Evolutionary conservation across 2,888 invertebrate genomes (phyloP).

Genomic region (Panopea generosa): DNA sequence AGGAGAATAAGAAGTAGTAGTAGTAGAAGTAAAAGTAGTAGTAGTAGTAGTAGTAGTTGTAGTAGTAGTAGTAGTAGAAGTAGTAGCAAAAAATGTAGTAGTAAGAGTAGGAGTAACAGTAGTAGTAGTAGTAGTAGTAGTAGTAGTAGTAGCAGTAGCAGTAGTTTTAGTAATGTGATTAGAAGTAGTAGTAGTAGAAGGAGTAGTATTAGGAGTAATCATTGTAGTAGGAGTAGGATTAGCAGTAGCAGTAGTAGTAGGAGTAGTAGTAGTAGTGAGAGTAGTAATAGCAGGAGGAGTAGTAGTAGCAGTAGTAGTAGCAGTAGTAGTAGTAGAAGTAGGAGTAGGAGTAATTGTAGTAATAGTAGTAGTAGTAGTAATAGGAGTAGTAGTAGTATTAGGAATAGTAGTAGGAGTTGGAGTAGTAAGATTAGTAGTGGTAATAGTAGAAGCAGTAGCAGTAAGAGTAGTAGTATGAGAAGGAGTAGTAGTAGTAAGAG

Average conservation of each 20-base stretch:
- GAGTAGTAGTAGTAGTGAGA: not conserved
- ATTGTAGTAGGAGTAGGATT: not conserved
- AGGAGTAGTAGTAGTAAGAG: slow-evolving; percentile 4
- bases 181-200: not conserved
- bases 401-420: not conserved
- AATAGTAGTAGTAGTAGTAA: not conserved
- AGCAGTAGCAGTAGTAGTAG: slow-evolving; percentile 3
- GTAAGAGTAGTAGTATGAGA: not conserved
- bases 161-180: not conserved
- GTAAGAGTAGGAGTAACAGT: slow-evolving; percentile 1
- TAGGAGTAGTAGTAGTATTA: not conserved
- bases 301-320: slow-evolving; percentile 9
- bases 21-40: not conserved
- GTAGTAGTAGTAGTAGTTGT: slow-evolving; percentile 1
- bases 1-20: not conserved
- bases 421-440: not conserved
- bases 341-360: not conserved
- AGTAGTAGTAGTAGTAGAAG: not conserved
- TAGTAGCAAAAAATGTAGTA: slow-evolving; percentile 1
- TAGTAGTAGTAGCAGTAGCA: slow-evolving; percentile 6
- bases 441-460: slow-evolving; percentile 1
- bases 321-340: slow-evolving; percentile 1
- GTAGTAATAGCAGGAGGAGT: slow-evolving; percentile 4
- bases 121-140: slow-evolving; percentile 7
- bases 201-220: not conserved